Evolutionary conservation across 2,113 vertebrate species (phyloP), one percentile per base, ranked within the genome.

Genomic region (Gambusia holbrooki): DNA sequence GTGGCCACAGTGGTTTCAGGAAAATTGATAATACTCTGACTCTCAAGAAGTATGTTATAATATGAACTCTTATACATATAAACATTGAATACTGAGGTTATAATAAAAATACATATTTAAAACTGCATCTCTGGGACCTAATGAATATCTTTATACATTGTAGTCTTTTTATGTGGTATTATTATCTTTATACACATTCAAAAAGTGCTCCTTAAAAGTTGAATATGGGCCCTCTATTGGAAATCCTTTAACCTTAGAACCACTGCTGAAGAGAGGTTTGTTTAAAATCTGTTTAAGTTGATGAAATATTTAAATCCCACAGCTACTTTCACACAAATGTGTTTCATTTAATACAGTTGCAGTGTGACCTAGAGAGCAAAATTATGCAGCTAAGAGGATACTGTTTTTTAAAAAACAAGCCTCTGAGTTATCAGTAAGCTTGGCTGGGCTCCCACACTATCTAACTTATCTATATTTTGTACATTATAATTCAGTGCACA

Each of bases 401-500:
- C 42, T 45, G 13, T 13, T 45, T 15, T 17, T 17, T 4, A 14
- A 17, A 45, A 45, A 45, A 71, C 48, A 54, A 22, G 48, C 19
- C 22, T 54, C 19, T 62, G 27, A 79, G 76, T 85, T 88, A 87
- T 90, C 87, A 86, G 48, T 0, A 13, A 1, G 2, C 65, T 0
- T 51, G 13, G 54, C 54, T 15, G 8, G 61, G 72, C 60, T 84
- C 82, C 70, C 68, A 73, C 60, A 28, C 78, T 64, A 66, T 76
- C 82, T 74, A 65, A 89, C 75, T 76, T 60, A 75, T 89, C 80
- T 88, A 85, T 78, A 37, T 63, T 84, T 74, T 83, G 2, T 73
- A 76, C 75, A 85, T 91, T 85, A 83, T 81, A 82, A 92, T 92
- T 93, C 89, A 86, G 66, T 3, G 35, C 90, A 86, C 89, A 83